Conservation (phyloP, 64 coral and sea anemone genomes). For the Stichodactyla helianthus region DNA sequence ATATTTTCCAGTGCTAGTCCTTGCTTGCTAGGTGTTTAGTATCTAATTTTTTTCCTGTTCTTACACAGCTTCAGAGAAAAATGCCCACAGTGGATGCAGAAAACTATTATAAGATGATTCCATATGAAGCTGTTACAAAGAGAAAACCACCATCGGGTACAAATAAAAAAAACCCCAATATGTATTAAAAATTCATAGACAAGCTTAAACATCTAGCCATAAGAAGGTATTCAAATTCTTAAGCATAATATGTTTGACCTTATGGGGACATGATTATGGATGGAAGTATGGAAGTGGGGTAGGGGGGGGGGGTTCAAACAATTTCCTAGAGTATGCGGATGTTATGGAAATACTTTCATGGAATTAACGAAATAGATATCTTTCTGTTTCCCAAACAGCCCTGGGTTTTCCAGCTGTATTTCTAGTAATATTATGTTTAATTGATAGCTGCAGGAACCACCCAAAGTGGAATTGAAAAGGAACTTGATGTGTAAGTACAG, state of each 20-base stretch:
- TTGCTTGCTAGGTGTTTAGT: too few species aligned
- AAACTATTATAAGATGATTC: conserved; percentile 25
- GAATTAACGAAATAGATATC: too few species aligned
- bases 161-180: not conserved
- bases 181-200: not conserved
- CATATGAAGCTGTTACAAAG: conserved; percentile 28
- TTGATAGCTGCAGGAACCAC: conserved; percentile 12
- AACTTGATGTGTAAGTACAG: not conserved
- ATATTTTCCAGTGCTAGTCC: too few species aligned
- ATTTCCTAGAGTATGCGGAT: too few species aligned
- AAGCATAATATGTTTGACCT: too few species aligned
- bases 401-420: not conserved
- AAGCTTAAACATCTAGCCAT: too few species aligned
- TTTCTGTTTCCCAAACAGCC: too few species aligned
- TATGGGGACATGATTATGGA: too few species aligned
- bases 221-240: too few species aligned
- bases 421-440: not conserved
- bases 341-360: too few species aligned
- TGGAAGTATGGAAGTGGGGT: too few species aligned
- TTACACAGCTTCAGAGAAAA: conserved; percentile 57
- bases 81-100: conserved; percentile 59
- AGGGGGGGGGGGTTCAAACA: too few species aligned
- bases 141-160: conserved; percentile 2
- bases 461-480: not conserved
- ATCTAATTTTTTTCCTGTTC: not conserved